These are phyloP conservation scores for Drosophila kepulauana DNA, from an alignment of 1,140 invertebrate species.

Conservation along the genomic window DNA sequence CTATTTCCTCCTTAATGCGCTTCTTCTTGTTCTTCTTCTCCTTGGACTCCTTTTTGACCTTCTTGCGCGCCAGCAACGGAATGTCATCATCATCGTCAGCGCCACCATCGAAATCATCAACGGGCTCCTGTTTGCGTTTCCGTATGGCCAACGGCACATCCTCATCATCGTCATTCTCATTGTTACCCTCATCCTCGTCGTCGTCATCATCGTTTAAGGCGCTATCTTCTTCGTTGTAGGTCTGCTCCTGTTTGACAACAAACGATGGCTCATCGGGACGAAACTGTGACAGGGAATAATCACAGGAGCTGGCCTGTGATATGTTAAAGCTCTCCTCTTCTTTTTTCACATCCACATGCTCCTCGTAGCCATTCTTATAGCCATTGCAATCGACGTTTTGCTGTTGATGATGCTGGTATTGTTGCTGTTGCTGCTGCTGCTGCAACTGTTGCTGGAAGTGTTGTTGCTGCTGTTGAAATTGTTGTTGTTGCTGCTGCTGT, in stretches of 20 bases:
- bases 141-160: conserved; percentile 90
- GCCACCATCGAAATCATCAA: conserved; percentile 39
- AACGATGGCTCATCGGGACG: conserved; percentile 85
- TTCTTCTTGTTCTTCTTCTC: conserved; percentile 87
- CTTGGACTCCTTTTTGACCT: conserved; percentile 88
- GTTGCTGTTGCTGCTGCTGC: conserved; percentile 7
- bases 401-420: conserved; percentile 6
- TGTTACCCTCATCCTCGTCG: conserved; percentile 88
- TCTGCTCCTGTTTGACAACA: conserved; percentile 68
- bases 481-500: conserved; percentile 10
- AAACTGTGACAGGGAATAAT: conserved; percentile 89
- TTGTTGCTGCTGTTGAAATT: conserved; percentile 7
- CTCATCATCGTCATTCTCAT: conserved; percentile 87
- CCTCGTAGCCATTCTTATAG: conserved; percentile 85
- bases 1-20: conserved; percentile 87
- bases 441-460: conserved; percentile 9
- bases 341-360: conserved; percentile 67
- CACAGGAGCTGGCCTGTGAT: conserved; percentile 88
- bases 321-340: conserved; percentile 82
- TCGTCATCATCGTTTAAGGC: conserved; percentile 85
- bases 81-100: conserved; percentile 87
- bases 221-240: conserved; percentile 66
- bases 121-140: conserved; percentile 64
- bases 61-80: conserved; percentile 87
- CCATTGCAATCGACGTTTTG: conserved; percentile 30